Base-by-base conservation (phyloP, 1,140 invertebrate species). In the Musca domestica region DNA sequence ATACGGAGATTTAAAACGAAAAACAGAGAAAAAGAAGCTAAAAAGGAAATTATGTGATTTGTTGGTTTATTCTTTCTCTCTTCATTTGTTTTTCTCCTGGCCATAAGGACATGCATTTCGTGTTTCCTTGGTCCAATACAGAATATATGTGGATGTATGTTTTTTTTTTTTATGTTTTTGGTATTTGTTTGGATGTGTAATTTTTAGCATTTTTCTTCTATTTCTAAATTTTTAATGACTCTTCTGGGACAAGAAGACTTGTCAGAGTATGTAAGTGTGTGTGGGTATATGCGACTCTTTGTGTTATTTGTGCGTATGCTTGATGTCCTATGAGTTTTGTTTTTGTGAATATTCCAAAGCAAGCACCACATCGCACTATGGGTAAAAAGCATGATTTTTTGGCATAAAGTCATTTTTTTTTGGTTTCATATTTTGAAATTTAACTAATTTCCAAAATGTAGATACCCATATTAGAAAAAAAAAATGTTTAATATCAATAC, bases 221-320 rank as follows among this genome's bases (percentile, higher is more conserved):
- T 25, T 51, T 51, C 20, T 48, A 30, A 49, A 65, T 49, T 65
- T 65, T 49, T 65, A 48, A 61, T 61, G 56, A 61, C 56, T 61
- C 56, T 61, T 20, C n/a, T 9, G 27, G 56, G 56, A 61, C 9
- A 58, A 17, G 15, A 25, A 58, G 23, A 20, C 14, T n/a, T 41
- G 34, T 41, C 34, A 41, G 10, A 51, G 17, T 56, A 5, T 56
- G 23, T n/a, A 27, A 30, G 54, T 27, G 23, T 27, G 54, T 58
- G 52, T 51, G 17, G 10, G 1, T 20, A 20, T 52, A 20, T 20
- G 49, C 10, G 14, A 4, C 15, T 49, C 19, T 49, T 49, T 54
- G 3, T 12, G 9, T 25, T 23, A 14, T 54, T n/a, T 12, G 6
- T 41, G 34, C 10, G 10, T 41, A 12, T 41, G 34, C 12, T 41